phyloP scores from a whole-genome alignment of 1,140 invertebrate species.

The Heliothis subflexa region DNA sequence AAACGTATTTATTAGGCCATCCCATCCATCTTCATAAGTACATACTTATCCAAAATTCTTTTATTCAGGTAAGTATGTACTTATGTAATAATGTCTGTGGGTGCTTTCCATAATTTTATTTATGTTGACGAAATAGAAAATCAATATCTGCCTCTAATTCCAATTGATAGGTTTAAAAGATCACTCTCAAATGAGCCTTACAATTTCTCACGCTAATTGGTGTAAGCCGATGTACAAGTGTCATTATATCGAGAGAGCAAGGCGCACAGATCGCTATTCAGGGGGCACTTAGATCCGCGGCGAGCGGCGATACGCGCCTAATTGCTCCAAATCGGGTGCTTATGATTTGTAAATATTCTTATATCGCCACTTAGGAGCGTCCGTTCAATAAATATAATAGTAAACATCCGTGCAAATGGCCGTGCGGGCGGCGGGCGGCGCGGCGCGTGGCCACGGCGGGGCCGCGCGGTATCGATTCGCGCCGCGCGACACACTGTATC shows the following conservation, averaged over 20 bases:
- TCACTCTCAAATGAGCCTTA: constrained; percentile 5
- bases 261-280: neutral
- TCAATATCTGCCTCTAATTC: too few species aligned
- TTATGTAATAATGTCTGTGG: too few species aligned
- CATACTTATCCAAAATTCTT: too few species aligned
- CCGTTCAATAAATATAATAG: constrained; percentile 86
- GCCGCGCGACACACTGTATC: constrained; percentile 84
- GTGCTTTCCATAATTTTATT: too few species aligned
- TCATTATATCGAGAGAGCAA: constrained; percentile 9
- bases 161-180: neutral
- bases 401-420: constrained; percentile 85
- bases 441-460: constrained; percentile 54
- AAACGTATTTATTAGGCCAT: neutral
- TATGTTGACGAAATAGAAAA: too few species aligned
- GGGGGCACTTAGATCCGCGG: constrained; percentile 6
- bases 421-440: constrained; percentile 59
- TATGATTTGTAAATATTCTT: constrained; percentile 78
- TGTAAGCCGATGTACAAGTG: constrained; percentile 18
- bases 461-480: constrained; percentile 79
- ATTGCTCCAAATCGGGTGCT: constrained; percentile 62
- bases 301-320: constrained; percentile 49
- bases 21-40: too few species aligned
- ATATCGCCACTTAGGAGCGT: constrained; percentile 79
- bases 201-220: constrained; percentile 15
- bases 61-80: too few species aligned